Evolutionary conservation across 1,140 invertebrate genomes (phyloP), one percentile per base, ranked within the genome.

Genomic region (Agrypnia vestita): DNA sequence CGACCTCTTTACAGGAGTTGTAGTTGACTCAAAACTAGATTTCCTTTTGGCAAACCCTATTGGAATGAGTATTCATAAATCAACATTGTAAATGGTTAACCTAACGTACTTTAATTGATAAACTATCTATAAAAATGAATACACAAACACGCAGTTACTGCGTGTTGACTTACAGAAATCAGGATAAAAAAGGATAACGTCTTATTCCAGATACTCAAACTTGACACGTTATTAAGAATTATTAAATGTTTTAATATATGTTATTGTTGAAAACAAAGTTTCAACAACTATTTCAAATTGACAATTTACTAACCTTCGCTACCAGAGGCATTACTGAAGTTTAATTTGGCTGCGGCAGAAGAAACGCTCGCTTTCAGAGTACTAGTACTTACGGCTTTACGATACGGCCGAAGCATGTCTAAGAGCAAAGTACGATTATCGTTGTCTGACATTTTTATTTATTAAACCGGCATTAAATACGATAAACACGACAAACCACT

Each of bases 401-500:
- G 84, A 81, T 89, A 90, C 8, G 89, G 89, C 79, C 88, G 86
- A 25, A 90, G 83, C 17, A 89, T 88, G 84, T 89, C 87, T 73
- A 85, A 86, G 69, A 88, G 86, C 61, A 90, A 82, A 56, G 89
- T 89, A 85, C 88, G 87, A 81, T 90, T 87, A 13, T 88, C 85
- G 84, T 88, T 87, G 83, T 87, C 86, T 75, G 88, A 86, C 88
- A 89, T 89, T 64, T 84, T 86, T 35, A 64, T 43, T 46, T 43
- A 46, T 55, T 64, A 17, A 13, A 49, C 74, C 56, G 53, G 12
- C 43, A 61, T 11, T 43, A 53, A 47, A 46, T 47, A 13, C 21
- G 44, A 72, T 47, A 72, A 43, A 74, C 35, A 13, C 10, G 11
- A 53, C n/a, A 53, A 47, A 62, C 55, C 69, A 59, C 17, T 17